Base-by-base conservation (phyloP, 92 coral and sea anemone species). In the Porites cylindrica region DNA sequence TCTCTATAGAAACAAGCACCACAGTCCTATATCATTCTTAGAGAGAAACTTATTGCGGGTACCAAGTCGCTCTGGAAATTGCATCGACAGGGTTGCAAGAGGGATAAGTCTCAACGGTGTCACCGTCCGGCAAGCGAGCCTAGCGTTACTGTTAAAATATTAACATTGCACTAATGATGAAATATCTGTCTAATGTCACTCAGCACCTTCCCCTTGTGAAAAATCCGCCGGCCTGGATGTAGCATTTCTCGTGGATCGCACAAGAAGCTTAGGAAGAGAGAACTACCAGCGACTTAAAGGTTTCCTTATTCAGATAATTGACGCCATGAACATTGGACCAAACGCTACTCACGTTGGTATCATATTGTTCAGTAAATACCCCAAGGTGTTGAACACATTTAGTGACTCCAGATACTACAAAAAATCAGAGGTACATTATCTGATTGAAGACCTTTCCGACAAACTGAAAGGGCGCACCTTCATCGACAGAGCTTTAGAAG, bases 401-500 rank as follows among this genome's bases (percentile, higher is more conserved):
- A 51, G n/a, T 6, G 73, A 84, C 73, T 47, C 29, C n/a, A 17
- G 13, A 0, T 73, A 51, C 10, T 17, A 73, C 26, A 60, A 29
- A 23, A 84, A 75, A 10, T 81, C 63, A 16, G 88, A 70, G 26
- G 16, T 76, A 6, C 81, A 62, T 52, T 18, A 75, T 53, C 88
- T 84, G 13, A 74, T 75, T 14, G 52, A 1, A 0, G n/a, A 63
- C 52, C 7, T 20, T 20, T 14, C 88, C 16, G 7, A 61, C 64
- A 0, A 1, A 6, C 74, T 63, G 26, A 81, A 81, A 47, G 1
- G 6, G 21, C 17, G 52, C 12, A 84, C 88, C 2, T 72, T 60
- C 23, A 84, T 84, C 67, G 88, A 84, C 52, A 67, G 29, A 8
- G 88, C 88, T 12, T 75, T 84, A 51, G n/a, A 61, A 16, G 81